Evolutionary conservation across 1,140 invertebrate species (phyloP).

Genomic region (Brachionus calyciflorus): DNA sequence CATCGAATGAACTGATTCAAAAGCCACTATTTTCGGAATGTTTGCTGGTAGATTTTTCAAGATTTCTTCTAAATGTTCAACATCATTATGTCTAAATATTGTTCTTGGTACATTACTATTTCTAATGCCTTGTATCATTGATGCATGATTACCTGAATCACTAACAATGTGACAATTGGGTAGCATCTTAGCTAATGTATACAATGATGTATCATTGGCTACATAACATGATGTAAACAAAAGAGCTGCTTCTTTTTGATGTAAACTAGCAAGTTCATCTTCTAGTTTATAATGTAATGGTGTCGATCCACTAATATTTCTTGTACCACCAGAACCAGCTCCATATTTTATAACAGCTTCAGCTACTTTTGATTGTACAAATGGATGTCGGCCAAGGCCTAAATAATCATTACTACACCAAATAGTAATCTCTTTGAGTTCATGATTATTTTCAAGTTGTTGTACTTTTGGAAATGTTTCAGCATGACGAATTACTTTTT

Average conservation of each 20-base stretch:
- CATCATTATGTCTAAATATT: slow-evolving; percentile 91
- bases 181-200: slow-evolving; percentile 79
- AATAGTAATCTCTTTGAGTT: slow-evolving; percentile 80
- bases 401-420: slow-evolving; percentile 99
- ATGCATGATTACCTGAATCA: slow-evolving; percentile 96
- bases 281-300: slow-evolving; percentile 85
- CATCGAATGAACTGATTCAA: slow-evolving; percentile 99
- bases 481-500: slow-evolving; percentile 82
- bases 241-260: slow-evolving; percentile 86
- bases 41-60: slow-evolving; percentile 69
- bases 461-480: slow-evolving; percentile 78
- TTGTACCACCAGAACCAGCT: slow-evolving; percentile 87
- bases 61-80: slow-evolving; percentile 75
- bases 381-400: slow-evolving; percentile 86
- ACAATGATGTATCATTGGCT: slow-evolving; percentile 93
- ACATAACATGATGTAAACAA: slow-evolving; percentile 96
- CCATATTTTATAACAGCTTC: slow-evolving; percentile 81
- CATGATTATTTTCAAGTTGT: slow-evolving; percentile 67
- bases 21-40: slow-evolving; percentile 91
- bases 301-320: slow-evolving; percentile 95
- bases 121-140: slow-evolving; percentile 94
- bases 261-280: slow-evolving; percentile 75
- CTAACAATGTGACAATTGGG: slow-evolving; percentile 91
- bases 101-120: slow-evolving; percentile 88
- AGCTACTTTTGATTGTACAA: slow-evolving; percentile 67